A percentile compares a stretch with the other conserved stretches of the same genome.
These are phyloP conservation scores for Teleogryllus oceanicus DNA, from an alignment of 2,888 invertebrate species.

Conservation along the genomic window DNA sequence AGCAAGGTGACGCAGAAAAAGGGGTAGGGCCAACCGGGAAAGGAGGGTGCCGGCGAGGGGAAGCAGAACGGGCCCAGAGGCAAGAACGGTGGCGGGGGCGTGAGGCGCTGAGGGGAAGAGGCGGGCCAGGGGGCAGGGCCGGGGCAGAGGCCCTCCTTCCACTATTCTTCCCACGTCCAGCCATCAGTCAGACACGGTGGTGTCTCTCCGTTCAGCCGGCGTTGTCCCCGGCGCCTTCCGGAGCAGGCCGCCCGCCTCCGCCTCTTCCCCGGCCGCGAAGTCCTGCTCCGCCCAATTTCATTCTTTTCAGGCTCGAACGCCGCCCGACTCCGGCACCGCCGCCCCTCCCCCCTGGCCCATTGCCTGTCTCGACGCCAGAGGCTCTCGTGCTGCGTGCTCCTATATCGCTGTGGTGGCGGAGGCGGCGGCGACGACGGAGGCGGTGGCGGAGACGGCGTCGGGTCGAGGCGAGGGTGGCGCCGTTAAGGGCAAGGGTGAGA, in stretches of 20 bases:
- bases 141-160: slow-evolving; percentile 20
- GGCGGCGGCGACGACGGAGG: not conserved
- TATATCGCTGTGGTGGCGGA: slow-evolving; percentile 5
- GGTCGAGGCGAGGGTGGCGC: not conserved
- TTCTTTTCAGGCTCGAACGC: slow-evolving; percentile 23
- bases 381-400: not conserved
- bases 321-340: not conserved
- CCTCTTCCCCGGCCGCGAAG: not conserved
- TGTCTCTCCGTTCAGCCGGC: slow-evolving; percentile 21
- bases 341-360: not conserved
- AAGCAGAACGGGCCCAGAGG: slow-evolving; percentile 29
- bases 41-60: slow-evolving; percentile 38
- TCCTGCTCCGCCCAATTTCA: slow-evolving; percentile 26
- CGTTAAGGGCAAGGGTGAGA: not conserved
- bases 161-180: slow-evolving; percentile 37
- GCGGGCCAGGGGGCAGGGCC: not conserved
- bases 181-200: slow-evolving; percentile 31
- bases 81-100: slow-evolving; percentile 44
- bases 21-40: slow-evolving; percentile 24
- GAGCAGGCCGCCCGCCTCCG: not conserved
- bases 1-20: slow-evolving; percentile 5
- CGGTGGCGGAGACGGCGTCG: not conserved
- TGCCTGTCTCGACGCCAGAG: not conserved
- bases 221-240: not conserved
- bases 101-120: slow-evolving; percentile 27